These are phyloP conservation scores for Mirounga angustirostris DNA, from an alignment of 2,113 vertebrate genomes.

Conservation along the genomic window DNA sequence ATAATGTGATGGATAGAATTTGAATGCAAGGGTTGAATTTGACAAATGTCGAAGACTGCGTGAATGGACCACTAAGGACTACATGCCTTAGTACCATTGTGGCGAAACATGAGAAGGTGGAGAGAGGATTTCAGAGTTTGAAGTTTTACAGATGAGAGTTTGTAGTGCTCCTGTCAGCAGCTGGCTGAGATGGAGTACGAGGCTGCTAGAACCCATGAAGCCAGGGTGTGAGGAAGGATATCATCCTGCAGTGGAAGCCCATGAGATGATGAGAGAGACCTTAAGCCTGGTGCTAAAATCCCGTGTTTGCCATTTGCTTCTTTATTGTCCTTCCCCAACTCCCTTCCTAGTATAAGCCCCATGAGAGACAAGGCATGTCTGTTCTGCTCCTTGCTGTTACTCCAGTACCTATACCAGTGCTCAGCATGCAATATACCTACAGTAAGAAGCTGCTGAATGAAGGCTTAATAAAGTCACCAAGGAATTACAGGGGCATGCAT, in stretches of 20 bases:
- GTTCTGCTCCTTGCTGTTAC: not conserved
- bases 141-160: not conserved
- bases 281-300: not conserved
- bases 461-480: not conserved
- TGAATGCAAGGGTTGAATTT: not conserved
- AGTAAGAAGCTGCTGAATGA: not conserved
- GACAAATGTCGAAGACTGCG: not conserved
- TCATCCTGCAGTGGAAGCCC: not conserved
- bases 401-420: not conserved
- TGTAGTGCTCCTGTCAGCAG: not conserved
- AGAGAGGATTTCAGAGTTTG: not conserved
- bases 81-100: too few relatives aligned
- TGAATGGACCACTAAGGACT: not conserved
- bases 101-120: not conserved
- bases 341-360: not conserved
- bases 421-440: not conserved
- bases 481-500: not conserved
- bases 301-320: not conserved
- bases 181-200: not conserved
- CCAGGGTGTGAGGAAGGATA: not conserved
- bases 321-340: not conserved
- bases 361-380: rapidly evolving
- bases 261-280: not conserved
- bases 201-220: too few relatives aligned
- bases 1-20: not conserved